Percentiles rank a stretch among this genome's conserved stretches.
These are phyloP conservation scores for Heliothis virescens DNA, from an alignment of 1,140 invertebrate species.

Conservation along the genomic window DNA sequence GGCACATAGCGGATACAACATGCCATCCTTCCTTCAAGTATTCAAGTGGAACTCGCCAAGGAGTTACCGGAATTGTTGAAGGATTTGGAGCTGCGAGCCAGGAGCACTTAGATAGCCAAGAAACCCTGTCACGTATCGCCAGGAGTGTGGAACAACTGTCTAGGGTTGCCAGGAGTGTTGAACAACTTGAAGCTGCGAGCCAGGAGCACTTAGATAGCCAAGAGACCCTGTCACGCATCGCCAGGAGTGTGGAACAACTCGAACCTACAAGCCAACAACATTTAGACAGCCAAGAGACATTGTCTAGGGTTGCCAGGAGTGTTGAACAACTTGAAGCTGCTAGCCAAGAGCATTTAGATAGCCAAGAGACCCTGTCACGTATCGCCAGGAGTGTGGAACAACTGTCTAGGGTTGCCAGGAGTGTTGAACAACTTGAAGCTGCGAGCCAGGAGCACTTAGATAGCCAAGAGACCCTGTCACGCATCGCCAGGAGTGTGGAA, in stretches of 20 bases:
- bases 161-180: background rate
- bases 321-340: conserved; percentile 21
- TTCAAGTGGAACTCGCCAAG: background rate
- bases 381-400: too few species aligned
- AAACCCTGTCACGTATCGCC: background rate
- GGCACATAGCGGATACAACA: background rate
- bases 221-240: background rate
- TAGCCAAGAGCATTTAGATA: conserved; percentile 27
- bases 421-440: background rate
- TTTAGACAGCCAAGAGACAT: conserved; percentile 38
- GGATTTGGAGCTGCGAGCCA: background rate
- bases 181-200: background rate
- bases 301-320: conserved; percentile 46
- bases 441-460: background rate
- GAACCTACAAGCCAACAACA: conserved; percentile 28
- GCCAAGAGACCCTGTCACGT: conserved; percentile 37
- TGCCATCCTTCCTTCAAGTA: background rate
- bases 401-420: conserved; percentile 21
- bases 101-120: background rate
- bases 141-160: conserved; percentile 52
- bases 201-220: background rate
- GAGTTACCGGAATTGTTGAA: conserved; percentile 19
- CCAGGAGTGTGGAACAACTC: conserved; percentile 52
- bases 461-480: background rate
- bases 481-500: conserved; percentile 50